Evolutionary conservation across 1,140 invertebrate genomes (phyloP).

Genomic region (Penaeus chinensis): DNA sequence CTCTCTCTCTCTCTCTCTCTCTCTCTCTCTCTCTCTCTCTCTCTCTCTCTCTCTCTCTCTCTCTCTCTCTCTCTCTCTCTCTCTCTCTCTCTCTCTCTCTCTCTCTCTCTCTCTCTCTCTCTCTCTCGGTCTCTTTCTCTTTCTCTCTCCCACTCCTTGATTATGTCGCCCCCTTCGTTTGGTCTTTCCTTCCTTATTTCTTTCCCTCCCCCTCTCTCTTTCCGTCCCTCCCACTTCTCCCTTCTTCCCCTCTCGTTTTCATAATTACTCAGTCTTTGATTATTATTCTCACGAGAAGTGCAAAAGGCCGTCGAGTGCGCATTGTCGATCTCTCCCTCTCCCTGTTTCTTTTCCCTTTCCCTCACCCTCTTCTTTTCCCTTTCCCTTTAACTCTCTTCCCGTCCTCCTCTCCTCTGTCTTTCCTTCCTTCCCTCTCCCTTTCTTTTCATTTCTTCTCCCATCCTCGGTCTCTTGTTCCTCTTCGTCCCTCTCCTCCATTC

Average conservation of each 20-base stretch:
- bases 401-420: too few species aligned
- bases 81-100: neutral
- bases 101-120: neutral
- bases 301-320: too few species aligned
- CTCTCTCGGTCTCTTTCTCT: constrained; percentile 11
- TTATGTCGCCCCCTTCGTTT: neutral
- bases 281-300: too few species aligned
- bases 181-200: neutral
- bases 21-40: neutral
- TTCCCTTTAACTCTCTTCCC: neutral
- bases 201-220: constrained; percentile 7
- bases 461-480: too few species aligned
- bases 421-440: too few species aligned
- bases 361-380: neutral
- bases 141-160: neutral
- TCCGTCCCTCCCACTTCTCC: neutral
- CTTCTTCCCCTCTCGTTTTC: too few species aligned
- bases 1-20: neutral
- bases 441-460: too few species aligned
- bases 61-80: neutral
- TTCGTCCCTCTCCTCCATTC: too few species aligned
- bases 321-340: neutral
- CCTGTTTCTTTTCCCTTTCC: neutral
- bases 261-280: too few species aligned
- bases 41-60: neutral